Evolutionary conservation across 2,797 vertebrate species (phyloP).

Genomic region (Hozukius guyotensis): DNA sequence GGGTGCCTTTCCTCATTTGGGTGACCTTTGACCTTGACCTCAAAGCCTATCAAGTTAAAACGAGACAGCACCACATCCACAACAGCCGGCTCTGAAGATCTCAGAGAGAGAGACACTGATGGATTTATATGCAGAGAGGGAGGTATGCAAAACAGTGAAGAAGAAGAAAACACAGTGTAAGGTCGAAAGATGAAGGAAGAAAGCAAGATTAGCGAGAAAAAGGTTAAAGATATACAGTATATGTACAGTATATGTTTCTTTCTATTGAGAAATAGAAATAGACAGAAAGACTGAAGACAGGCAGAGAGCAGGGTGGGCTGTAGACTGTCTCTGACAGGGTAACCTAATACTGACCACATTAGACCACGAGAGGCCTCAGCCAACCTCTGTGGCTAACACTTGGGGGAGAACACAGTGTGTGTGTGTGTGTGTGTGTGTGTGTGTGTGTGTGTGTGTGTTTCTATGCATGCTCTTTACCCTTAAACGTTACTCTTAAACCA

Average conservation of each 20-base stretch:
- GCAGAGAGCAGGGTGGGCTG: slow-evolving; percentile 9
- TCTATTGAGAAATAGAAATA: not conserved
- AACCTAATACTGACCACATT: slow-evolving; percentile 24
- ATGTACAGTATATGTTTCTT: not conserved
- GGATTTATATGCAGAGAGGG: not conserved
- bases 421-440: not conserved
- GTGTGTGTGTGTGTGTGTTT: not conserved
- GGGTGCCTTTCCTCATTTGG: slow-evolving; percentile 63
- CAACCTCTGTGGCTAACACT: not conserved
- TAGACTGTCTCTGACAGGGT: not conserved
- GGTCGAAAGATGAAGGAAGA: not conserved
- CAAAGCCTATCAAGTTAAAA: slow-evolving; percentile 42
- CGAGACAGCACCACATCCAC: not conserved
- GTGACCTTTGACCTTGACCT: slow-evolving; percentile 56
- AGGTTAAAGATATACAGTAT: not conserved
- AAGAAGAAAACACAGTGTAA: not conserved
- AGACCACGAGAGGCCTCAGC: slow-evolving; percentile 1
- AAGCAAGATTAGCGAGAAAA: not conserved
- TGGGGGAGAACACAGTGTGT: not conserved
- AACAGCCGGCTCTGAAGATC: not conserved
- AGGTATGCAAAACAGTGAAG: not conserved
- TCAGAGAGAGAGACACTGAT: not conserved
- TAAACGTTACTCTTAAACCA: not conserved
- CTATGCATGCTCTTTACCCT: not conserved
- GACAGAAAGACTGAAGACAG: not conserved